Conservation (phyloP, 2,888 invertebrate genomes). For the Drosophila birchii region DNA sequence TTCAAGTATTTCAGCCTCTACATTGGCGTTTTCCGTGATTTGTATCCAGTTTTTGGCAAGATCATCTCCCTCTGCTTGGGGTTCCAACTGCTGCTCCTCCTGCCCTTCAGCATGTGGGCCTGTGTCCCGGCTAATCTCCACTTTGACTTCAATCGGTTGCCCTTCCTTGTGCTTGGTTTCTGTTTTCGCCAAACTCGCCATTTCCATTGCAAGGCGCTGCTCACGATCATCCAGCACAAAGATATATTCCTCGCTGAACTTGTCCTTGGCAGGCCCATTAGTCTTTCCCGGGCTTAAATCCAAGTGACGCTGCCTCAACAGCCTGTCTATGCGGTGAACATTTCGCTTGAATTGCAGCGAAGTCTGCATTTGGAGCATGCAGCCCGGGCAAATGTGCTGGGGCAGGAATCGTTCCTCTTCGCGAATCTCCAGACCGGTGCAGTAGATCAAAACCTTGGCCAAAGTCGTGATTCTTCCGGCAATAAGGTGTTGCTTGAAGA, state of each 20-base stretch:
- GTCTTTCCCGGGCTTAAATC: background rate
- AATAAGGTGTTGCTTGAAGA: slow-evolving; percentile 73
- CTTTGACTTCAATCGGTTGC: background rate
- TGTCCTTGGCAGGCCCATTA: no score
- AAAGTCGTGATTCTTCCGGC: slow-evolving; percentile 81
- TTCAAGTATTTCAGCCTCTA: background rate
- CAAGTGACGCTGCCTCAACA: slow-evolving; percentile 63
- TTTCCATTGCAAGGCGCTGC: background rate
- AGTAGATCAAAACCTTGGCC: slow-evolving; percentile 74
- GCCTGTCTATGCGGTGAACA: slow-evolving; percentile 73
- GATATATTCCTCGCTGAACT: background rate
- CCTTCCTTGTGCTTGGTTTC: background rate
- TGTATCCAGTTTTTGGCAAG: background rate
- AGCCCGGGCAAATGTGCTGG: slow-evolving; percentile 73
- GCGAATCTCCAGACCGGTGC: slow-evolving; percentile 63
- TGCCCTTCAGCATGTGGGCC: background rate
- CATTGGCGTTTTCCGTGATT: background rate
- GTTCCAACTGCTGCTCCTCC: background rate
- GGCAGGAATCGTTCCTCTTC: slow-evolving; percentile 76
- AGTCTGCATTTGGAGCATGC: slow-evolving; percentile 66
- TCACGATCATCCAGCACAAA: slow-evolving; percentile 3
- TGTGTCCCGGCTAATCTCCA: background rate
- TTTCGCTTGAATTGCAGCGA: slow-evolving; percentile 75
- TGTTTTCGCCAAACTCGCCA: background rate
- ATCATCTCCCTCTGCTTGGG: slow-evolving; percentile 18